phyloP scores from a whole-genome alignment of 2,797 vertebrate species.

The Serranus cabrilla region DNA sequence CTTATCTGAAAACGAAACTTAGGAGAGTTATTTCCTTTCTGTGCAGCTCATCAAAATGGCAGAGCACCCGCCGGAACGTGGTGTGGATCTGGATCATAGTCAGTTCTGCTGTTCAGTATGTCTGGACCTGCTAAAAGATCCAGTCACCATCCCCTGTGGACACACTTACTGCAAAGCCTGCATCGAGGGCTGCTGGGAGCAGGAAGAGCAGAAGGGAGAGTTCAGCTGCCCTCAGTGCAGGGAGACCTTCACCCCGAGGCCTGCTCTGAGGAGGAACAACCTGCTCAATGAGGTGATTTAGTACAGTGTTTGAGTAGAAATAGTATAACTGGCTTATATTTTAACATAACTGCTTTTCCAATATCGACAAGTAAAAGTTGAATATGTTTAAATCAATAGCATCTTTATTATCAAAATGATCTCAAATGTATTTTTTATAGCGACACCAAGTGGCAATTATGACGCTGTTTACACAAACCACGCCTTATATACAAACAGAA shows the following conservation, averaged over 20 bases:
- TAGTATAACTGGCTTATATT: no score
- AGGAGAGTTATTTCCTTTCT: fast-evolving
- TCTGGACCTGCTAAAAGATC: slow-evolving; percentile 11
- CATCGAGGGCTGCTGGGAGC: slow-evolving; percentile 25
- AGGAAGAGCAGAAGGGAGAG: not conserved
- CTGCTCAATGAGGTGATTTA: slow-evolving; percentile 51
- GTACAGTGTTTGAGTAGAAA: no score
- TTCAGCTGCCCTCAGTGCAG: slow-evolving; percentile 40
- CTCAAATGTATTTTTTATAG: no score
- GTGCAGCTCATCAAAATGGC: not conserved
- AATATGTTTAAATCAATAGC: no score
- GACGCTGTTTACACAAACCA: no score
- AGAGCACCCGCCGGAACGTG: fast-evolving
- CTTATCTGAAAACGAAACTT: not conserved
- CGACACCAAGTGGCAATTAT: no score
- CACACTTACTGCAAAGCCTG: slow-evolving; percentile 34
- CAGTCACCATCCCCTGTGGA: slow-evolving; percentile 30
- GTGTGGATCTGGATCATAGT: not conserved
- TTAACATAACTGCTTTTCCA: no score
- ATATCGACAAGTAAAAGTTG: no score
- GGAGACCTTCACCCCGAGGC: slow-evolving; percentile 16
- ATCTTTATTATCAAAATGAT: no score
- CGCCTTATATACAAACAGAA: no score
- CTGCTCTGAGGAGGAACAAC: slow-evolving; percentile 38
- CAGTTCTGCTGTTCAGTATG: slow-evolving; percentile 33